These are phyloP conservation scores for Crypturellus undulatus DNA, from an alignment of 2,113 vertebrate genomes.

Conservation along the genomic window DNA sequence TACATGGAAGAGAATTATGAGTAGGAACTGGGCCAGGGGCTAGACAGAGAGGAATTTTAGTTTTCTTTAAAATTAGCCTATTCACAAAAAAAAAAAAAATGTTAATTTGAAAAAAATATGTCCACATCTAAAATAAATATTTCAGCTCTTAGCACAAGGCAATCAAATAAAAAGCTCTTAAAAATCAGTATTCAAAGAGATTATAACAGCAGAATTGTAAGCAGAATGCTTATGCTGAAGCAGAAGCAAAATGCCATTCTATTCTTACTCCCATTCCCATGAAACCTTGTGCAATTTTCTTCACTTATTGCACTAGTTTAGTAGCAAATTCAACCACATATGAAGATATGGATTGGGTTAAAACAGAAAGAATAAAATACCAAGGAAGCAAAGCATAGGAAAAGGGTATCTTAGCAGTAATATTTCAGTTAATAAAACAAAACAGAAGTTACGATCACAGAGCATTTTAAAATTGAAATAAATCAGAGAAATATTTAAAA, in stretches of 20 bases:
- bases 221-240: neutral
- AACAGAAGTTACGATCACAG: neutral
- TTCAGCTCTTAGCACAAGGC: neutral
- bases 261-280: neutral
- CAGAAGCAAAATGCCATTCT: neutral
- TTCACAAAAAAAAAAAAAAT: neutral
- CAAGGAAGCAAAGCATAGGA: neutral
- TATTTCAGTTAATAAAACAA: neutral
- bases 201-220: neutral
- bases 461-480: neutral
- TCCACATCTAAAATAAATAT: neutral
- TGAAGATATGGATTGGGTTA: rapidly evolving
- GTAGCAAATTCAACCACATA: neutral
- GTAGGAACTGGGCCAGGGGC: neutral
- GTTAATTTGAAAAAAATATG: neutral
- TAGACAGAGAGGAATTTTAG: neutral
- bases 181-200: neutral
- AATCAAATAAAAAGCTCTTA: neutral
- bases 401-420: neutral
- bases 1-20: neutral
- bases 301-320: neutral
- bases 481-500: neutral
- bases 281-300: neutral
- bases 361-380: neutral
- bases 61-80: neutral